Percentiles rank a stretch among this genome's conserved stretches.
Conservation (phyloP, 2,113 vertebrate genomes). For the Mellivora capensis region DNA sequence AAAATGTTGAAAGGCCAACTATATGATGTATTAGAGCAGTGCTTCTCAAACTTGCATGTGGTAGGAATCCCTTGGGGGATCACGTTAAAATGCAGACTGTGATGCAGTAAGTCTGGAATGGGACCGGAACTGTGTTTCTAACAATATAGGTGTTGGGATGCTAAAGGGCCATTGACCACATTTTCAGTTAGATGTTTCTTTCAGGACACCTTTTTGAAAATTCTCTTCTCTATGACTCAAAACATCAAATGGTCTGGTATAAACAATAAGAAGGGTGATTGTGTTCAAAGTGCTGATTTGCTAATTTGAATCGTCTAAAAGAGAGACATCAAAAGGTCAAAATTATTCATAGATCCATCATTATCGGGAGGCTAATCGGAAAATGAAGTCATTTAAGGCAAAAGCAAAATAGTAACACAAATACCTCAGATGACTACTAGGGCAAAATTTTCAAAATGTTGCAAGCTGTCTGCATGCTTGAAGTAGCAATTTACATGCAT, state of each 20-base stretch:
- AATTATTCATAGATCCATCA: conserved; percentile 70
- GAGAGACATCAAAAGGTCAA: conserved; percentile 69
- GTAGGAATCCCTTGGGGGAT: background rate
- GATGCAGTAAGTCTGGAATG: background rate
- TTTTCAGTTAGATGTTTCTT: conserved; percentile 37
- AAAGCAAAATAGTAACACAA: conserved; percentile 63
- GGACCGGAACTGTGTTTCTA: background rate
- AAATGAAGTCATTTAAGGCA: conserved; percentile 64
- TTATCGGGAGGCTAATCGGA: conserved; percentile 53
- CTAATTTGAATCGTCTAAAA: conserved; percentile 69
- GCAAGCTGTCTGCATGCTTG: conserved; percentile 59
- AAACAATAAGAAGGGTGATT: conserved; percentile 47
- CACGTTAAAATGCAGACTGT: background rate
- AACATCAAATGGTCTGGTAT: conserved; percentile 54
- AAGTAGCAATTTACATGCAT: conserved; percentile 69
- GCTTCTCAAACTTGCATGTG: background rate
- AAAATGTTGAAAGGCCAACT: background rate
- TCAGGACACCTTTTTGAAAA: conserved; percentile 60
- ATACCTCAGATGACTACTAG: conserved; percentile 44
- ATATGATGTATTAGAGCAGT: background rate
- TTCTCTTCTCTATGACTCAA: conserved; percentile 26
- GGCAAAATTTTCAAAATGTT: conserved; percentile 67
- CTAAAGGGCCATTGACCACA: background rate
- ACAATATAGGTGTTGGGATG: background rate
- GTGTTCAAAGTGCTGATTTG: conserved; percentile 63